Percentiles rank a stretch among this genome's conserved stretches.
phyloP scores from a whole-genome alignment of 2,113 vertebrate genomes.

The Neogobius melanostomus region DNA sequence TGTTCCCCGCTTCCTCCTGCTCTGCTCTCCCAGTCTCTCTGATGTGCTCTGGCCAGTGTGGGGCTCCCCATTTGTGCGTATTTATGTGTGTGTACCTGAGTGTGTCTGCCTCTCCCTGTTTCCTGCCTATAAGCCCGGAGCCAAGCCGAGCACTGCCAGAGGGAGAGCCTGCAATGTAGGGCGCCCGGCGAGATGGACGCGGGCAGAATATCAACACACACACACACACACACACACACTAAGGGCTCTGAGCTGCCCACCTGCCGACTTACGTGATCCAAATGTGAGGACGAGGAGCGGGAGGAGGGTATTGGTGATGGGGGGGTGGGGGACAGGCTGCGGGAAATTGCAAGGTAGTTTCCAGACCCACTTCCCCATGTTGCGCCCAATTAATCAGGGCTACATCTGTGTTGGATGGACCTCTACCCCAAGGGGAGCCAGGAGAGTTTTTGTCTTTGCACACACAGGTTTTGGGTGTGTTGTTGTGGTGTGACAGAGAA shows the following conservation, averaged over 20 bases:
- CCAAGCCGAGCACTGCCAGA: slow-evolving; percentile 77
- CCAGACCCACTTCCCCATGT: slow-evolving; percentile 81
- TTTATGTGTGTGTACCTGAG: slow-evolving; percentile 65
- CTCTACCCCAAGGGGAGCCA: slow-evolving; percentile 58
- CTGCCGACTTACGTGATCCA: slow-evolving; percentile 79
- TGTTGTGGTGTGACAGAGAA: slow-evolving; percentile 30
- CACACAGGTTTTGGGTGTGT: slow-evolving; percentile 33
- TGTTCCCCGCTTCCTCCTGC: slow-evolving; percentile 8
- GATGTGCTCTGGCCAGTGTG: slow-evolving; percentile 57
- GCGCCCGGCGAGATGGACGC: slow-evolving; percentile 79
- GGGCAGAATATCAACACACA: slow-evolving; percentile 80
- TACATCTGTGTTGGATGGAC: slow-evolving; percentile 79
- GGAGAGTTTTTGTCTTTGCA: slow-evolving; percentile 51
- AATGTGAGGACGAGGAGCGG: slow-evolving; percentile 59
- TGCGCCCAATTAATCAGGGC: slow-evolving; percentile 82
- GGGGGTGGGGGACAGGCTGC: slow-evolving; percentile 44
- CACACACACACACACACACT: slow-evolving; percentile 59
- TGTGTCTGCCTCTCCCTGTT: slow-evolving; percentile 71
- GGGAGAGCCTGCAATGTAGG: slow-evolving; percentile 82
- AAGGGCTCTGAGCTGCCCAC: slow-evolving; percentile 74
- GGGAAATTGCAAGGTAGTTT: slow-evolving; percentile 83
- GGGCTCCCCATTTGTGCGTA: slow-evolving; percentile 50
- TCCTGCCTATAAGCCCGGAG: slow-evolving; percentile 71
- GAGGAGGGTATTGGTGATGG: slow-evolving; percentile 22
- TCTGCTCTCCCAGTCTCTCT: slow-evolving; percentile 41